Percentiles rank a stretch among this genome's conserved stretches.
Conservation (phyloP, 2,113 vertebrate genomes). For the Stictonetta naevosa region DNA sequence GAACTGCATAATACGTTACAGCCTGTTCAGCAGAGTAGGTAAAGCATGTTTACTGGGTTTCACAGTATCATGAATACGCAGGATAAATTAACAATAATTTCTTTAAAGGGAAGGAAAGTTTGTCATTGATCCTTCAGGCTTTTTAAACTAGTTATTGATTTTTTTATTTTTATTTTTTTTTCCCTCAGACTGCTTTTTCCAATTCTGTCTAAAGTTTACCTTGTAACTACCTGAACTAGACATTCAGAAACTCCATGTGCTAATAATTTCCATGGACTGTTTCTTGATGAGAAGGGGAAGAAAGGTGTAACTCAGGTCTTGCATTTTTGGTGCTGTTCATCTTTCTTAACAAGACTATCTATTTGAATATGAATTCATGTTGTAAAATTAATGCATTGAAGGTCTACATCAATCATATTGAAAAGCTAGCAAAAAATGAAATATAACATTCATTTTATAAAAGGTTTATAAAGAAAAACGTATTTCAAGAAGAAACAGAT, state of each 20-base stretch:
- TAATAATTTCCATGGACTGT: not conserved
- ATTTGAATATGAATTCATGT: conserved; percentile 53
- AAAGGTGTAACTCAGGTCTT: not conserved
- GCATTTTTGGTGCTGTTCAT: conserved; percentile 2
- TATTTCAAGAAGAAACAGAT: conserved; percentile 7
- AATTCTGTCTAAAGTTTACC: not conserved
- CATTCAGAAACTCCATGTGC: not conserved
- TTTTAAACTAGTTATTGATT: not conserved
- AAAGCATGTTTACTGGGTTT: not conserved
- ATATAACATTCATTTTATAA: conserved; percentile 46
- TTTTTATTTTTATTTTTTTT: not conserved
- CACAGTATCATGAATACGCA: not conserved
- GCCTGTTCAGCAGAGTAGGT: not conserved
- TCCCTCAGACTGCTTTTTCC: not conserved
- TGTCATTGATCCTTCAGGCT: not conserved
- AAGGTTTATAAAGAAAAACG: conserved; percentile 43
- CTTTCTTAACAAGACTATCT: conserved; percentile 44
- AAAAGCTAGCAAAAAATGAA: conserved; percentile 69
- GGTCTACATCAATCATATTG: conserved; percentile 50
- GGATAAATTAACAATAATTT: not conserved
- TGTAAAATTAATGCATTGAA: conserved; percentile 58
- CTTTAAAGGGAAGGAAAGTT: not conserved
- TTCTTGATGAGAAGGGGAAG: not conserved
- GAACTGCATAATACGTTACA: not conserved
- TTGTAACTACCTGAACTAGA: not conserved